Percentiles rank a stretch among this genome's conserved stretches.
These are phyloP conservation scores for Spodoptera frugiperda DNA, from an alignment of 1,140 invertebrate species.

Conservation along the genomic window DNA sequence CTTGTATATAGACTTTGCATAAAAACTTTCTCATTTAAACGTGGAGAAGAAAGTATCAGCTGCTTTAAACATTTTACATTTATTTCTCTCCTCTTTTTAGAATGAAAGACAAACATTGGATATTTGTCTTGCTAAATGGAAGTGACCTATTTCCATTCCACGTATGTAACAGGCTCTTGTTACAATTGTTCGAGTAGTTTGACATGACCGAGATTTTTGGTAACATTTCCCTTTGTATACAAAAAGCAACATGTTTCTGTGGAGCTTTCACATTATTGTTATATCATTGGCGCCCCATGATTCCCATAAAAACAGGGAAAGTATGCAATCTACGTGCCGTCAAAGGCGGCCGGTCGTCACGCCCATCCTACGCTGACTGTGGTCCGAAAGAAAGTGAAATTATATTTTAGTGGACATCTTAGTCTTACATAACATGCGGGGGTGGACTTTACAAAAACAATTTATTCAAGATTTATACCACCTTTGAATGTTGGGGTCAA, in stretches of 20 bases:
- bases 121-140: conserved; percentile 1
- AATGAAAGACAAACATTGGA: conserved; percentile 15
- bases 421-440: conserved; percentile 25
- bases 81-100: conserved; percentile 10
- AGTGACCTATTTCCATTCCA: conserved; percentile 11
- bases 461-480: background rate
- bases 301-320: conserved; percentile 84
- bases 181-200: conserved; percentile 19
- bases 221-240: conserved; percentile 28
- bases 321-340: conserved; percentile 72
- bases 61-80: conserved; percentile 3
- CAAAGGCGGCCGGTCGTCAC: conserved; percentile 70
- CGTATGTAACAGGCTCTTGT: background rate
- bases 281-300: conserved; percentile 65
- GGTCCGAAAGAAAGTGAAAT: conserved; percentile 76
- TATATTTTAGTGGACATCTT: conserved; percentile 42
- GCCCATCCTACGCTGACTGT: conserved; percentile 69
- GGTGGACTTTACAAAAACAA: conserved; percentile 1
- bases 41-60: background rate
- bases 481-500: background rate
- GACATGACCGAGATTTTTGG: conserved; percentile 18
- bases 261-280: conserved; percentile 72
- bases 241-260: conserved; percentile 46
- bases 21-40: conserved; percentile 20
- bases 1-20: conserved; percentile 10